Percentiles rank a stretch among this genome's conserved stretches.
Conservation (phyloP, 2,888 invertebrate genomes). For the Drosophila paracracens region DNA sequence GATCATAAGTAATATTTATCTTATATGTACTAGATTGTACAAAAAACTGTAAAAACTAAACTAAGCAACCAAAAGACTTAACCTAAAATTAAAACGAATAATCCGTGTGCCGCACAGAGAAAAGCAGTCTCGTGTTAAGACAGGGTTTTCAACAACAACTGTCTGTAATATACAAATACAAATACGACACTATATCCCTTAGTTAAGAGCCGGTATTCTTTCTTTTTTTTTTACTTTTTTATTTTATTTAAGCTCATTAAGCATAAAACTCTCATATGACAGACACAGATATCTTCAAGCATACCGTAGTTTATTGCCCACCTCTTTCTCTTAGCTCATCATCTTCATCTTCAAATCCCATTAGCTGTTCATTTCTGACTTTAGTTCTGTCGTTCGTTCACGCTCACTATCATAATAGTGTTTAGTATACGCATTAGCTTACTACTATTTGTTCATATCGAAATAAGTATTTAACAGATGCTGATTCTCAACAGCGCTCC, state of each 20-base stretch:
- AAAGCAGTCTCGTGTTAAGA: conserved; percentile 39
- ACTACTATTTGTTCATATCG: background rate
- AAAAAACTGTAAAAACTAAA: conserved; percentile 27
- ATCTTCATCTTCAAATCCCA: background rate
- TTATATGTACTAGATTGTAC: conserved; percentile 74
- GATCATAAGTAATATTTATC: conserved; percentile 49
- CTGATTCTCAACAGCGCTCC: conserved; percentile 32
- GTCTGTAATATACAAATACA: conserved; percentile 16
- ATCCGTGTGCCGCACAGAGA: conserved; percentile 26
- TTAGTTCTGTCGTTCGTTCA: conserved; percentile 20
- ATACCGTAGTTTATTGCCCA: conserved; percentile 13
- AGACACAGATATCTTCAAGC: conserved; percentile 1
- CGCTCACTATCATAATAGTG: conserved; percentile 9
- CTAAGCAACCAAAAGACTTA: conserved; percentile 37
- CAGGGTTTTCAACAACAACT: conserved; percentile 26
- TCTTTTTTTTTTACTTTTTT: background rate
- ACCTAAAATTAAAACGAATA: conserved; percentile 9
- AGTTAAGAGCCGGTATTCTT: conserved; percentile 3
- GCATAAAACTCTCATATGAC: background rate
- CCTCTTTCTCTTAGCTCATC: background rate
- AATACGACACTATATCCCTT: conserved; percentile 19
- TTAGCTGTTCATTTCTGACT: conserved; percentile 10
- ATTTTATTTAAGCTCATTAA: conserved; percentile 21
- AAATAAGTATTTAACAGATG: conserved; percentile 20
- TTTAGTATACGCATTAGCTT: background rate